Percentiles rank a stretch among this genome's conserved stretches.
Evolutionary conservation across 2,888 invertebrate species (phyloP).

Genomic region (Conops quadrifasciatus): DNA sequence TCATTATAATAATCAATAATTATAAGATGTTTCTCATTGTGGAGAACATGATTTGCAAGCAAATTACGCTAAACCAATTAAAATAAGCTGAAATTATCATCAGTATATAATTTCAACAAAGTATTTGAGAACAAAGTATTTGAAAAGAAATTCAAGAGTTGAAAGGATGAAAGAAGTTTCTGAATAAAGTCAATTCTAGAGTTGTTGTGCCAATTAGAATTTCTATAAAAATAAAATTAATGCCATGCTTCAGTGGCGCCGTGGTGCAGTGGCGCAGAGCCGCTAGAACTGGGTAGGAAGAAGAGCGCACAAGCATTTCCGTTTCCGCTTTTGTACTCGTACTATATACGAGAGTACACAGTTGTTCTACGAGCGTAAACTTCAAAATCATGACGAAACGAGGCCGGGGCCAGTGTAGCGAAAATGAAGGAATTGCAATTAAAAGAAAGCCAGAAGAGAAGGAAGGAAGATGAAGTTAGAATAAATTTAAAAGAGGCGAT

Average conservation of each 20-base stretch:
- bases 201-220: conserved; percentile 34
- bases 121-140: too few species aligned
- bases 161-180: neutral
- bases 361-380: neutral
- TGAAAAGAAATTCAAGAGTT: too few species aligned
- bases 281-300: neutral
- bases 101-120: too few species aligned
- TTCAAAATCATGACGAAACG: neutral
- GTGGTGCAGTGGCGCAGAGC: neutral
- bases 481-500: conserved; percentile 27
- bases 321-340: conserved; percentile 23
- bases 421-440: conserved; percentile 33
- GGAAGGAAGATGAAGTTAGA: too few species aligned
- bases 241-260: conserved; percentile 16
- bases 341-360: too few species aligned
- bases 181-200: neutral
- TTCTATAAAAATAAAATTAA: conserved; percentile 30
- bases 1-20: too few species aligned
- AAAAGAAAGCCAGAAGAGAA: neutral
- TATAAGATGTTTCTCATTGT: too few species aligned
- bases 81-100: too few species aligned
- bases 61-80: too few species aligned
- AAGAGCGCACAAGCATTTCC: neutral
- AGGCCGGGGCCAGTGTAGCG: neutral
- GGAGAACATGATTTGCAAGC: too few species aligned